Percentiles rank a stretch among this genome's conserved stretches.
phyloP scores from a whole-genome alignment of 2,113 vertebrate species.

The Chloropsis cyanopogon region DNA sequence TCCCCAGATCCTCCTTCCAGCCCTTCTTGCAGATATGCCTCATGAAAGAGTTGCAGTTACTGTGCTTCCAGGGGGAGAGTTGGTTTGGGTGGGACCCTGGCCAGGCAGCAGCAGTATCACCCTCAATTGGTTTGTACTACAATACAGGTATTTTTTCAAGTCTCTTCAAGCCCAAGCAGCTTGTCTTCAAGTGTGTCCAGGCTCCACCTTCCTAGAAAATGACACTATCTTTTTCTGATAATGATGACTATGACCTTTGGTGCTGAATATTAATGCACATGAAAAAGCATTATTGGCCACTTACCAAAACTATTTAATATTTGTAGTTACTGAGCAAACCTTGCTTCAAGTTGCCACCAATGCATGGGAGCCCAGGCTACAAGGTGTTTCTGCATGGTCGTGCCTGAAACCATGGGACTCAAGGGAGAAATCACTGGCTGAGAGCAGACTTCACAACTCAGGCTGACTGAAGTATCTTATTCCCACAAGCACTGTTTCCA shows the following conservation, averaged over 20 bases:
- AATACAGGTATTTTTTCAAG: neutral
- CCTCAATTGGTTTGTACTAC: neutral
- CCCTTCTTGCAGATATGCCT: neutral
- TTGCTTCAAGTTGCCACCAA: neutral
- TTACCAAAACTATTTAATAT: neutral
- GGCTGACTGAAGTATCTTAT: neutral
- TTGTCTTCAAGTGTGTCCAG: neutral
- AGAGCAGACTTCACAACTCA: neutral
- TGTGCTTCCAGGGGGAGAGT: neutral
- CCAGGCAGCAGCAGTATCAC: neutral
- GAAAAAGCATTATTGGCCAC: neutral
- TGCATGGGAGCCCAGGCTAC: neutral
- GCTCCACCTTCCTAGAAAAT: neutral
- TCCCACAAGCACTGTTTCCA: neutral
- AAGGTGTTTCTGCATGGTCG: rapidly evolving
- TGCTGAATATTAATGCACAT: neutral
- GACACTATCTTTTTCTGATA: neutral
- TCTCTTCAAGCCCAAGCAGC: neutral
- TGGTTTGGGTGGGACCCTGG: neutral
- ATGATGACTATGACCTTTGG: neutral
- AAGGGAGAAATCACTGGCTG: neutral
- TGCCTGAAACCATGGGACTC: neutral
- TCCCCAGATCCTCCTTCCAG: neutral
- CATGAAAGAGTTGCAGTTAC: neutral
- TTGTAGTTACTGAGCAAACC: neutral